Evolutionary conservation across 1,140 invertebrate genomes (phyloP).

Genomic region (Zelostemma sp.): DNA sequence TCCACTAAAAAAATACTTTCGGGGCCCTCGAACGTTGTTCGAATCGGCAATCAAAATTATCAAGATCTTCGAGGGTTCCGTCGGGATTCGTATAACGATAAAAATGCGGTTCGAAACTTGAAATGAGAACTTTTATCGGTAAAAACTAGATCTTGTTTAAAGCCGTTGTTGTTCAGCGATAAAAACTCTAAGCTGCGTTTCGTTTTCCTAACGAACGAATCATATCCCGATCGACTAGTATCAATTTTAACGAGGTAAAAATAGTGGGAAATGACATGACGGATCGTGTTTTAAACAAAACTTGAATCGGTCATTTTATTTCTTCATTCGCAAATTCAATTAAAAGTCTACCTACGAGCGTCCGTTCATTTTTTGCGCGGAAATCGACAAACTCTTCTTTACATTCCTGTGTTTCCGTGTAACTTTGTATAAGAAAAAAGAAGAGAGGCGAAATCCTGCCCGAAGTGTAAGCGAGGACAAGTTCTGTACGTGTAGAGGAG

Average conservation of each 20-base stretch:
- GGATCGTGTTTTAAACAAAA: background rate
- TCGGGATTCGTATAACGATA: no score
- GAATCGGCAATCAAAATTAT: no score
- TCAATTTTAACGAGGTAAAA: background rate
- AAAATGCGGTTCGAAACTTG: no score
- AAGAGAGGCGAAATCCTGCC: constrained; percentile 18
- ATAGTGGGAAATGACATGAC: background rate
- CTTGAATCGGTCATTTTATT: background rate
- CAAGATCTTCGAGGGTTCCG: no score
- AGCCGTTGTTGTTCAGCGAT: no score
- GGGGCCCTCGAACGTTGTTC: no score
- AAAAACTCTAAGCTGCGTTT: no score
- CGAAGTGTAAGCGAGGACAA: constrained; percentile 25
- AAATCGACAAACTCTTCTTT: constrained; percentile 14
- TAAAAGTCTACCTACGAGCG: constrained; percentile 9
- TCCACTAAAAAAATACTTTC: no score
- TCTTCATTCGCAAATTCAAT: constrained; percentile 1
- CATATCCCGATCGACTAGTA: background rate
- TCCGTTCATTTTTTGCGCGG: constrained; percentile 14
- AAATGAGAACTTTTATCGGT: no score
- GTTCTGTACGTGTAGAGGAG: constrained; percentile 13
- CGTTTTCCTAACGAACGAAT: background rate
- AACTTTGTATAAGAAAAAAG: constrained; percentile 25
- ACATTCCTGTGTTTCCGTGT: constrained; percentile 41
- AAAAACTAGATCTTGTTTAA: no score